Evolutionary conservation across 2,888 invertebrate genomes (phyloP).

Genomic region (Orthonevra nobilis): DNA sequence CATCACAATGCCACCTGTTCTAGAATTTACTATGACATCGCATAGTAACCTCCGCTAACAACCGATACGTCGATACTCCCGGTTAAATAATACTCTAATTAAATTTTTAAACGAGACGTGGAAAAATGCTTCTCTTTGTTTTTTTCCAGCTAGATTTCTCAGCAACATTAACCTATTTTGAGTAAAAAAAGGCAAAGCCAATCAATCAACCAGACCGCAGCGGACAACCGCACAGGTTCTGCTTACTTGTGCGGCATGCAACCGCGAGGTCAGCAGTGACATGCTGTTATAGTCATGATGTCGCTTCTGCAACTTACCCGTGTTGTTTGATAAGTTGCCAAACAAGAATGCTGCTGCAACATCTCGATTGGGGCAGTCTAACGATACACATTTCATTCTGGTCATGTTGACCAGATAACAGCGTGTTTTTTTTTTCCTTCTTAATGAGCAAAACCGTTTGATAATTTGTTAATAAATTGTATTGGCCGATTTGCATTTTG

Average conservation of each 20-base stretch:
- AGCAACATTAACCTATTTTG: slow-evolving; percentile 61
- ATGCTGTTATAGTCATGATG: slow-evolving; percentile 25
- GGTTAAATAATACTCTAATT: slow-evolving; percentile 57
- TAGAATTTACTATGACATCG: slow-evolving; percentile 3
- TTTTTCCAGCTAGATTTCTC: too few species aligned
- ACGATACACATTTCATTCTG: slow-evolving; percentile 55
- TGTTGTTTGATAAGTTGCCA: slow-evolving; percentile 55
- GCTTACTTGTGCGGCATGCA: background rate
- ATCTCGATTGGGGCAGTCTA: slow-evolving; percentile 27
- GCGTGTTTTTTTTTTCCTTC: slow-evolving; percentile 1
- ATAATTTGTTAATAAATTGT: slow-evolving; percentile 36
- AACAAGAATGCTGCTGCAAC: slow-evolving; percentile 64
- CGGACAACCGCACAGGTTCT: slow-evolving; percentile 1
- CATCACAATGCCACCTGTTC: too few species aligned
- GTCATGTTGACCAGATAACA: slow-evolving; percentile 8
- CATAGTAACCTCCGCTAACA: background rate
- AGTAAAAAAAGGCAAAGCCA: slow-evolving; percentile 43
- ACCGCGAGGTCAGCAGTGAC: slow-evolving; percentile 50
- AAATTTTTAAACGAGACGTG: slow-evolving; percentile 56
- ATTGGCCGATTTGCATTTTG: slow-evolving; percentile 23
- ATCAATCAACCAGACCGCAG: slow-evolving; percentile 38
- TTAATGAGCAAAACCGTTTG: background rate
- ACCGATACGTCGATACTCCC: slow-evolving; percentile 17
- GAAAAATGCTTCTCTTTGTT: too few species aligned
- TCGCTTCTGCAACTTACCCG: slow-evolving; percentile 41